Evolutionary conservation across 2,888 invertebrate genomes (phyloP), one percentile per base, ranked within the genome.

Genomic region (Chaitophorus viminalis): DNA sequence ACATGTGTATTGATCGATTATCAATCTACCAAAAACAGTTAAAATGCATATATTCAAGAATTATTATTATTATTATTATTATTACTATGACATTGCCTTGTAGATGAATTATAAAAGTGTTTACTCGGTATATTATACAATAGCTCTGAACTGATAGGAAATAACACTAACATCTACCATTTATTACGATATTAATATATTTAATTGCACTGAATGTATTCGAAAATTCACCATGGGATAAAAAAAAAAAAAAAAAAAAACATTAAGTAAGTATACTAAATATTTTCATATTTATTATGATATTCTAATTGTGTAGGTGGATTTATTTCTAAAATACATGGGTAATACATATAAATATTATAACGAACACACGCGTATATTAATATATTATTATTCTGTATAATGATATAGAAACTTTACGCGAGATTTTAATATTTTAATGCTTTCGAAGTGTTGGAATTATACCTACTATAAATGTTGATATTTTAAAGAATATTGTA

Each of bases 61-160:
- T 25, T 31, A 82, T 29, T 60, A 83, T 75, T 60, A 74, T 11
- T 74, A 83, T 83, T 74, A n/a, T n/a, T n/a, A n/a, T 21, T 74
- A 83, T 83, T 60, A 46, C 14, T 74, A 39, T 39, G 39, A 75
- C 11, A 14, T 39, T 18, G 29, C 36, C n/a, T 25, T 52, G n/a
- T 68, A n/a, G n/a, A 72, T 33, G 52, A 72, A 72, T 82, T 72
- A 74, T 74, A 39, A 39, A 39, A 75, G n/a, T 60, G 54, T 83
- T 74, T 75, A 60, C 74, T 11, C 46, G 2, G 46, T 60, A 33
- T 83, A 74, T n/a, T n/a, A n/a, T n/a, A n/a, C n/a, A n/a, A 82
- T 82, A 46, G 76, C 65, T 68, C 33, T 9, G 84, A 65, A 75
- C 39, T 36, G 54, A 84, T 75, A 60, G 54, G 65, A 31, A 84